Conservation (phyloP, 2,888 invertebrate species). For the Agrotis exclamationis region DNA sequence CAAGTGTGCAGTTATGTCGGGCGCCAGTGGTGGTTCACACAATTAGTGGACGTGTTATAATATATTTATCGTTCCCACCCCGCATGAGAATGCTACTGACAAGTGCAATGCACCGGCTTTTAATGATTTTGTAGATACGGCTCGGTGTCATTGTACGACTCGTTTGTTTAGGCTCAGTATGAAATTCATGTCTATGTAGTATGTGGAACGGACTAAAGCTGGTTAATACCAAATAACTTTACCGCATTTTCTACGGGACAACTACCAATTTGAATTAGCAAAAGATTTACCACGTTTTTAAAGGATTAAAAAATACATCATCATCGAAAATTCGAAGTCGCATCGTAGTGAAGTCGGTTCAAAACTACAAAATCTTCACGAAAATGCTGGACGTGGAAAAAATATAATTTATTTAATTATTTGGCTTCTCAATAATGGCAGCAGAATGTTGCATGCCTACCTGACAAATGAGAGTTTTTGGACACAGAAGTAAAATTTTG, state of each 20-base stretch:
- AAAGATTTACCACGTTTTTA: no score
- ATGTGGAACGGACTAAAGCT: not conserved
- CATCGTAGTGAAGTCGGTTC: no score
- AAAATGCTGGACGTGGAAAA: not conserved
- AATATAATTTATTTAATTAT: no score
- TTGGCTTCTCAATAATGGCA: no score
- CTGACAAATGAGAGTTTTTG: not conserved
- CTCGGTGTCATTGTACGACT: constrained; percentile 34
- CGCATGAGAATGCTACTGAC: constrained; percentile 62
- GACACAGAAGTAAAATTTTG: constrained; percentile 12
- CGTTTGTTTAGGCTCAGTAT: constrained; percentile 16
- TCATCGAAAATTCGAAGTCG: no score
- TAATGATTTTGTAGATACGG: constrained; percentile 38
- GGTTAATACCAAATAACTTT: not conserved
- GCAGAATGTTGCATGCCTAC: not conserved
- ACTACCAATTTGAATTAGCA: no score
- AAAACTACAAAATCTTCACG: no score
- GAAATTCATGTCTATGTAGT: not conserved
- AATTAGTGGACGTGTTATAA: constrained; percentile 68
- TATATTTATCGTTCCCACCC: constrained; percentile 67
- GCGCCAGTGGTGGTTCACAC: constrained; percentile 68
- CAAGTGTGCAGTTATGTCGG: constrained; percentile 45
- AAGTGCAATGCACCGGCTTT: constrained; percentile 66
- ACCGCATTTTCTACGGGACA: not conserved
- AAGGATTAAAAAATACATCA: no score